Evolutionary conservation across 2,113 vertebrate species (phyloP).

Genomic region (Larimichthys polyactis): DNA sequence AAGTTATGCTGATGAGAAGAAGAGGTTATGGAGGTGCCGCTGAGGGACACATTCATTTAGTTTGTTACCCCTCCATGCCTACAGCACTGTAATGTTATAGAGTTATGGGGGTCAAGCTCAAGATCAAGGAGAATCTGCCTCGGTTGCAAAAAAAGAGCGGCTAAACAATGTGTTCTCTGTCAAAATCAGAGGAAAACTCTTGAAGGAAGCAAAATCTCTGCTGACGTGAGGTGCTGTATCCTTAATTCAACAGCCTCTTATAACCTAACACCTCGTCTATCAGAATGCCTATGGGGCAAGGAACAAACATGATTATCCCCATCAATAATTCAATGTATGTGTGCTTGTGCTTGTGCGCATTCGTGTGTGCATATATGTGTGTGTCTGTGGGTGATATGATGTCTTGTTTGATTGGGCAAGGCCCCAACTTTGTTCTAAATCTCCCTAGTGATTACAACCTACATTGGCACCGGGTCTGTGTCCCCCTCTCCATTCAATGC

Average conservation of each 20-base stretch:
- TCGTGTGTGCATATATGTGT: constrained; percentile 32
- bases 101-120: constrained; percentile 77
- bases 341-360: constrained; percentile 36
- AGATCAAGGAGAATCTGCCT: constrained; percentile 80
- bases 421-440: constrained; percentile 75
- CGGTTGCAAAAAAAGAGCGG: constrained; percentile 69
- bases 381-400: constrained; percentile 62
- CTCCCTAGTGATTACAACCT: constrained; percentile 75
- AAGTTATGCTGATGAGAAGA: constrained; percentile 76
- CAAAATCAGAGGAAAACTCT: constrained; percentile 77
- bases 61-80: constrained; percentile 57
- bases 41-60: constrained; percentile 72
- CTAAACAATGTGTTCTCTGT: constrained; percentile 78
- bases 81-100: constrained; percentile 67
- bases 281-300: constrained; percentile 73
- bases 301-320: constrained; percentile 82
- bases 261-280: constrained; percentile 81
- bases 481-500: constrained; percentile 53
- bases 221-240: constrained; percentile 73
- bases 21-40: constrained; percentile 62
- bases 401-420: constrained; percentile 73
- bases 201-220: constrained; percentile 80
- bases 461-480: constrained; percentile 49
- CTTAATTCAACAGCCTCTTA: constrained; percentile 80
- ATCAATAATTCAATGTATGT: constrained; percentile 83